Evolutionary conservation across 2,113 vertebrate species (phyloP).

Genomic region (Morone saxatilis): DNA sequence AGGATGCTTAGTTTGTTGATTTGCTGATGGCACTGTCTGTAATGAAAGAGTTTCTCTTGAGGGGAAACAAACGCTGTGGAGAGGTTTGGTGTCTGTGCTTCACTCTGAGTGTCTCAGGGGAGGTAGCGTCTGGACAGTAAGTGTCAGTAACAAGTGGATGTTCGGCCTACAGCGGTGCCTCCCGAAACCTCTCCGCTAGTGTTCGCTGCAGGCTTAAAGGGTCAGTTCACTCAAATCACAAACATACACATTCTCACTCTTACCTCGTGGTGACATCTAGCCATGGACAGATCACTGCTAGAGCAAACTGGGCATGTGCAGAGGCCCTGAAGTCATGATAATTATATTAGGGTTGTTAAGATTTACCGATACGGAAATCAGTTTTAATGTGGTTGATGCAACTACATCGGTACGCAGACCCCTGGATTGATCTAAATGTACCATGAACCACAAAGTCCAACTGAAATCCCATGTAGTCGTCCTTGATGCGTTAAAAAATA

Average conservation of each 20-base stretch:
- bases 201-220: not conserved
- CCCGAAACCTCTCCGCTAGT: not conserved
- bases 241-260: not conserved
- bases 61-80: conserved; percentile 50
- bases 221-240: not conserved
- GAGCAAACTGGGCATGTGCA: not conserved
- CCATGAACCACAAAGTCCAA: too few species aligned
- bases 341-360: too few species aligned
- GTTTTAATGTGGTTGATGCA: too few species aligned
- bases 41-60: conserved; percentile 42
- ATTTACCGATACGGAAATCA: too few species aligned
- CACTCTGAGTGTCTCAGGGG: conserved; percentile 20
- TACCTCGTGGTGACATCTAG: not conserved
- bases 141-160: conserved; percentile 39
- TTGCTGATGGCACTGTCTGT: conserved; percentile 46
- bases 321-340: not conserved
- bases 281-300: not conserved
- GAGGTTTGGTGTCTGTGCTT: conserved; percentile 45
- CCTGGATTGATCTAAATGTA: too few species aligned
- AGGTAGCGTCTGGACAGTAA: conserved; percentile 35
- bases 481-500: too few species aligned
- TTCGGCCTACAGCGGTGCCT: conserved; percentile 11
- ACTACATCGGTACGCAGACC: too few species aligned
- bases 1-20: conserved; percentile 56
- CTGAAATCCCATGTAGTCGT: too few species aligned